Base-by-base conservation (phyloP, 2,888 invertebrate species). In the Elegia similella region DNA sequence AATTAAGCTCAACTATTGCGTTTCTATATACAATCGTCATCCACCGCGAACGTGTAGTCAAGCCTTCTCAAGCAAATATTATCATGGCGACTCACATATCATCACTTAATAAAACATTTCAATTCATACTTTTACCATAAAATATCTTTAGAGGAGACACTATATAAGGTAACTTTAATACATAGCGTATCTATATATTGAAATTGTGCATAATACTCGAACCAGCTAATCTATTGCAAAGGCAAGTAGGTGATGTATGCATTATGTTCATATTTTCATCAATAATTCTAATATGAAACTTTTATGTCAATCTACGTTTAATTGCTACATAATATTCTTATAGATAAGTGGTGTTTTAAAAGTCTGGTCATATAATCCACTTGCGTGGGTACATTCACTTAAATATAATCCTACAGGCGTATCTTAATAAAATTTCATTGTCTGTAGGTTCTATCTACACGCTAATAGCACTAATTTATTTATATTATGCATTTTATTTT, bases 191-290 rank as follows among this genome's bases (percentile, higher is more conserved):
- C 67, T 68, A 70, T 72, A 68, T 69, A 72, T 80, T 72, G 73
- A 78, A 78, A 77, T 88, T 86, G 87, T 88, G 87, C 86, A 84
- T 75, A 72, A 69, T 78, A 79, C 75, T 83, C 72, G 74, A 84
- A 82, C 78, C 74, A 66, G 78, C 85, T 84, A 83, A 75, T 73
- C 82, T 84, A 85, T 84, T 80, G 86, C 84, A 72, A 86, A 88
- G 89, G 89, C 89, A 88, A 87, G 84, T 85, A 81, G 86, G 88
- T 88, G 88, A 86, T 83, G 82, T 82, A 84, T 78, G 82, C 81
- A 73, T 78, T 70, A 38, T 50, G 44, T 55, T 50, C 60, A 72
- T 66, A 72, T 72, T 72, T 62, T 68, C 72, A 75, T 67, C 61
- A 66, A 69, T 74, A 74, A 73, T 71, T 73, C 73, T 78, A 78